Evolutionary conservation across 2,797 vertebrate species (phyloP).

Genomic region (Microhierax caerulescens): DNA sequence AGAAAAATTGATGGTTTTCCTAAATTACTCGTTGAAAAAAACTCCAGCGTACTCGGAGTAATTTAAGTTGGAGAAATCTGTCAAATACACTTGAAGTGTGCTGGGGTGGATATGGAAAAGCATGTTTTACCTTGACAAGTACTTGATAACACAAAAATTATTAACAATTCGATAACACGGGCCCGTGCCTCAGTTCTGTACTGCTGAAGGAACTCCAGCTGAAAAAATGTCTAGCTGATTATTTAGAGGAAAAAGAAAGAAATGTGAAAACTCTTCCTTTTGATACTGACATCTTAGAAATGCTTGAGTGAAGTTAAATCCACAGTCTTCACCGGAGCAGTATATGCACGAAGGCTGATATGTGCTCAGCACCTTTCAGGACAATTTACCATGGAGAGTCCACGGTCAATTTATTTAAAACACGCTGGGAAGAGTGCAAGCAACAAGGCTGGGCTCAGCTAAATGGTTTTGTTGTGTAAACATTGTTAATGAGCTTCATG

Average conservation of each 20-base stretch:
- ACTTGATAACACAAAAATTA: not conserved
- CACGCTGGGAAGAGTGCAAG: not conserved
- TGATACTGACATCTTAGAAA: not conserved
- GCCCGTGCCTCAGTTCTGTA: not conserved
- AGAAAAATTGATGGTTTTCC: not conserved
- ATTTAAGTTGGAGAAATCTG: not conserved
- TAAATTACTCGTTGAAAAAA: not conserved
- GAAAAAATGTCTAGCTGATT: not conserved
- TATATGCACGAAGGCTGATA: not conserved
- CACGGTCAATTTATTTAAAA: not conserved
- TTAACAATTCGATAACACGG: not conserved
- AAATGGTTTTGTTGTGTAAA: not conserved
- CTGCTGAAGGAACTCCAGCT: not conserved
- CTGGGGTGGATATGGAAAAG: not conserved
- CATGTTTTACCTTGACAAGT: not conserved
- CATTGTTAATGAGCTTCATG: not conserved
- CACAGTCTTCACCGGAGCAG: not conserved
- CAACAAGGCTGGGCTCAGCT: not conserved
- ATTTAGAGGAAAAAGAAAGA: not conserved
- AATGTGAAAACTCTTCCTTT: not conserved
- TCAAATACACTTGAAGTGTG: not conserved
- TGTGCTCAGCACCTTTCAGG: not conserved
- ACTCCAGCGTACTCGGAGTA: accelerated
- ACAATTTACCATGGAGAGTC: not conserved
- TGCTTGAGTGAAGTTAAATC: not conserved